Conservation (phyloP, 2,888 invertebrate species). For the Cantharis rustica region DNA sequence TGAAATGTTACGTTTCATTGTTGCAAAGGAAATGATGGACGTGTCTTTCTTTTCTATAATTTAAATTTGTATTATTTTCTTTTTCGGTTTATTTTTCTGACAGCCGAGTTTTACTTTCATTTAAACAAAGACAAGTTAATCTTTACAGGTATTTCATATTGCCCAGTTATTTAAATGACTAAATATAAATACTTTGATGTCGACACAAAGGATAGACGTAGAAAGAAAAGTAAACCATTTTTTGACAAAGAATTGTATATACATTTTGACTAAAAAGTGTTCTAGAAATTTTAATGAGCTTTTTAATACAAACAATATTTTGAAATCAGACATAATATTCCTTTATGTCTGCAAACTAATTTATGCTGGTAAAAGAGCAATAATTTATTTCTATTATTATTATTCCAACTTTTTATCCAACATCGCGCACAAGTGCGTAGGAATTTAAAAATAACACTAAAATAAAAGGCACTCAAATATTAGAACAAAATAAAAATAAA, state of each 20-base stretch:
- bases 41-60: not conserved
- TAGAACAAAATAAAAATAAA: not conserved
- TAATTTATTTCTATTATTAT: not conserved
- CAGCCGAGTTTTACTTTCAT: not conserved
- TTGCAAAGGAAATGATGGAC: not conserved
- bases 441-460: not conserved
- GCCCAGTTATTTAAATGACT: not conserved
- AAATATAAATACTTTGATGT: not conserved
- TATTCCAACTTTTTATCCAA: not conserved
- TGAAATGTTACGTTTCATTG: not conserved
- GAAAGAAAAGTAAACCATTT: not conserved
- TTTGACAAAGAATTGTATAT: not conserved
- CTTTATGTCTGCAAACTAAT: not conserved
- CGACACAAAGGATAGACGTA: not conserved
- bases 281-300: not conserved
- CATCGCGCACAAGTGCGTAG: not conserved
- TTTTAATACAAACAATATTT: not conserved
- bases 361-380: not conserved
- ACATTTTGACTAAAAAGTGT: not conserved
- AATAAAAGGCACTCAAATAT: not conserved
- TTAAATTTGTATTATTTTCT: not conserved
- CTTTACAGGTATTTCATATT: not conserved
- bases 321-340: not conserved
- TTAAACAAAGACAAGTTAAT: not conserved
- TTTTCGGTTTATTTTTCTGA: not conserved